A percentile compares a stretch with the other conserved stretches of the same genome.
Evolutionary conservation across 2,797 vertebrate species (phyloP).

Genomic region (Coregonus sp.): DNA sequence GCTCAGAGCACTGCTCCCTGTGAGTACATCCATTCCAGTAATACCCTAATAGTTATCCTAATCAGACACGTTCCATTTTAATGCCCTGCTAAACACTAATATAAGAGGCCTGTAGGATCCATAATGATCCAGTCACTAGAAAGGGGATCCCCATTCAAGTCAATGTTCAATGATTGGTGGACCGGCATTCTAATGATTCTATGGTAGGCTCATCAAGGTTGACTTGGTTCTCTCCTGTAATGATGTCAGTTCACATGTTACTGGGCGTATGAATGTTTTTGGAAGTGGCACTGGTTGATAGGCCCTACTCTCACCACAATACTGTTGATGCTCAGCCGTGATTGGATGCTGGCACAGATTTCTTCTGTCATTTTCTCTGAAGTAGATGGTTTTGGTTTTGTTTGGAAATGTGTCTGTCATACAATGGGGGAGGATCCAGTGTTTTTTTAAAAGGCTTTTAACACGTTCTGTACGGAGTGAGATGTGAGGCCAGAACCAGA

Average conservation of each 20-base stretch:
- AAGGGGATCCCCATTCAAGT: no score
- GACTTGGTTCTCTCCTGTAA: constrained; percentile 7
- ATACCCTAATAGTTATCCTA: neutral
- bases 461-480: constrained; percentile 21
- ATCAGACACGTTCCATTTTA: neutral
- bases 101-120: neutral
- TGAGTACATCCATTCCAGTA: neutral
- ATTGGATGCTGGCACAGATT: neutral
- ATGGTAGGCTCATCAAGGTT: neutral
- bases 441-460: constrained; percentile 7
- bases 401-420: neutral
- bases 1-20: neutral
- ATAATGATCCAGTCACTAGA: no score
- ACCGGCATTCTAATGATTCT: no score
- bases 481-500: neutral
- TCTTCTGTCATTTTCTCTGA: neutral
- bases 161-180: no score
- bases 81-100: neutral
- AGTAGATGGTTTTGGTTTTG: neutral
- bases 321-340: no score
- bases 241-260: neutral
- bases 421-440: no score
- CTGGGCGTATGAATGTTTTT: neutral
- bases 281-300: neutral
- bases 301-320: neutral